Evolutionary conservation across 2,113 vertebrate species (phyloP).

Genomic region (Mus musculus): DNA sequence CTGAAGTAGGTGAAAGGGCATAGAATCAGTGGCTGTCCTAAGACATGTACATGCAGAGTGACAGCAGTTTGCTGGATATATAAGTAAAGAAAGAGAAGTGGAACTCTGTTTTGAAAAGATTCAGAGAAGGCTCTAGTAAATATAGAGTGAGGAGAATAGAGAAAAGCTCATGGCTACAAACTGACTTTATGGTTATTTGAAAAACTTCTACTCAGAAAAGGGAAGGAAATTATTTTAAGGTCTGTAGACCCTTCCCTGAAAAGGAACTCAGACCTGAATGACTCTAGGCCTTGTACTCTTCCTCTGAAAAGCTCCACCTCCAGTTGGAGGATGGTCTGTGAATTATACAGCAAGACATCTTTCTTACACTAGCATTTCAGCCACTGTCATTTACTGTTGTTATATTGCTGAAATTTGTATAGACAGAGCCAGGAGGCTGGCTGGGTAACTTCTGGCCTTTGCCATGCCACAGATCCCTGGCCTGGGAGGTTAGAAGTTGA

Average conservation of each 20-base stretch:
- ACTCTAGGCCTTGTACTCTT: not conserved
- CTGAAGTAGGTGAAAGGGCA: not conserved
- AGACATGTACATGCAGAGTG: not conserved
- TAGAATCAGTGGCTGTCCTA: not conserved
- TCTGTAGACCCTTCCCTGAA: not conserved
- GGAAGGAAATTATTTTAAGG: not conserved
- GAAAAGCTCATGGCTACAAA: constrained; percentile 3
- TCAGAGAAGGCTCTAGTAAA: not conserved
- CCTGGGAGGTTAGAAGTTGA: not conserved
- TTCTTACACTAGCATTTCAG: not conserved
- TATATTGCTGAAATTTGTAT: constrained; percentile 3
- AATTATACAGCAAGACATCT: not conserved
- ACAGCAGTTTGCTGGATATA: not conserved
- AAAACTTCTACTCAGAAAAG: constrained; percentile 19
- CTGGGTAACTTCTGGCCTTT: constrained; percentile 5
- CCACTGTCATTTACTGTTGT: not conserved
- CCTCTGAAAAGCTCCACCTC: not conserved
- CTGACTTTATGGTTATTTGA: constrained; percentile 23
- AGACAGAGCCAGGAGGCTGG: not conserved
- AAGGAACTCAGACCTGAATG: not conserved
- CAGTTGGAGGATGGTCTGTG: not conserved
- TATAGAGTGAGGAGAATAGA: not conserved
- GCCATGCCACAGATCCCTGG: not conserved
- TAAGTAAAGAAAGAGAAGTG: not conserved
- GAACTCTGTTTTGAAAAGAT: not conserved